A percentile compares a stretch with the other conserved stretches of the same genome.
These are phyloP conservation scores for Drosophila triauraria DNA, from an alignment of 1,140 invertebrate species.

Conservation along the genomic window DNA sequence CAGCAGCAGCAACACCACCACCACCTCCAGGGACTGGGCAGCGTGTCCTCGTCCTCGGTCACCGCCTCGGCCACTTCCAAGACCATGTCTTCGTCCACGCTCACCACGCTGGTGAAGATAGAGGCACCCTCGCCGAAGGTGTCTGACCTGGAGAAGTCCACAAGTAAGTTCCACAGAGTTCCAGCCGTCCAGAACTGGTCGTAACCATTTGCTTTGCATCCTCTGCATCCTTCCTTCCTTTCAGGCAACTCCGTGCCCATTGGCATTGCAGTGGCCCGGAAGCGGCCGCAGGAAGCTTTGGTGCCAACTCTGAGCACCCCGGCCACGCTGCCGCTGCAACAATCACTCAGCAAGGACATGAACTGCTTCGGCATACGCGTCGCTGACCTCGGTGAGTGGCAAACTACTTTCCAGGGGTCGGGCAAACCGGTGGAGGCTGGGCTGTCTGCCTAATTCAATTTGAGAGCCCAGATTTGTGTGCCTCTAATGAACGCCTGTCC, in stretches of 20 bases:
- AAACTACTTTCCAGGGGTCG: conserved; percentile 6
- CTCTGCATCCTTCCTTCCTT: background rate
- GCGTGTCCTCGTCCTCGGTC: conserved; percentile 65
- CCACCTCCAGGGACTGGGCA: conserved; percentile 48
- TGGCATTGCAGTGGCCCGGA: conserved; percentile 93
- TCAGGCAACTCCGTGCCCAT: conserved; percentile 90
- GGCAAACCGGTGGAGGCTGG: background rate
- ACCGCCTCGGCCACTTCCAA: conserved; percentile 72
- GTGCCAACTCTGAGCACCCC: conserved; percentile 84
- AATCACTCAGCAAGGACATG: conserved; percentile 80
- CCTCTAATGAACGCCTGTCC: conserved; percentile 45
- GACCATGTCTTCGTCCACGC: conserved; percentile 75
- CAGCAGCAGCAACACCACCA: conserved; percentile 52
- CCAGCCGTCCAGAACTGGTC: background rate
- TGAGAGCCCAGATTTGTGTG: conserved; percentile 56
- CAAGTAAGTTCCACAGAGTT: conserved; percentile 58
- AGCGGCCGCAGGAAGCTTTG: conserved; percentile 89
- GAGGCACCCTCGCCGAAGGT: conserved; percentile 86
- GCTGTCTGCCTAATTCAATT: conserved; percentile 60
- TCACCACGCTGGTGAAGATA: conserved; percentile 85
- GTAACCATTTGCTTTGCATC: background rate
- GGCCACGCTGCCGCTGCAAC: conserved; percentile 68
- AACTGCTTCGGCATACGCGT: conserved; percentile 85
- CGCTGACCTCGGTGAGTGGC: conserved; percentile 87
- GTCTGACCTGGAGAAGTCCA: conserved; percentile 70